A percentile compares a stretch with the other conserved stretches of the same genome.
Evolutionary conservation across 30 jellyfish, hydroid and myxozoan species (phyloP).

Genomic region (Aurelia aurita complex sp. Pacific): DNA sequence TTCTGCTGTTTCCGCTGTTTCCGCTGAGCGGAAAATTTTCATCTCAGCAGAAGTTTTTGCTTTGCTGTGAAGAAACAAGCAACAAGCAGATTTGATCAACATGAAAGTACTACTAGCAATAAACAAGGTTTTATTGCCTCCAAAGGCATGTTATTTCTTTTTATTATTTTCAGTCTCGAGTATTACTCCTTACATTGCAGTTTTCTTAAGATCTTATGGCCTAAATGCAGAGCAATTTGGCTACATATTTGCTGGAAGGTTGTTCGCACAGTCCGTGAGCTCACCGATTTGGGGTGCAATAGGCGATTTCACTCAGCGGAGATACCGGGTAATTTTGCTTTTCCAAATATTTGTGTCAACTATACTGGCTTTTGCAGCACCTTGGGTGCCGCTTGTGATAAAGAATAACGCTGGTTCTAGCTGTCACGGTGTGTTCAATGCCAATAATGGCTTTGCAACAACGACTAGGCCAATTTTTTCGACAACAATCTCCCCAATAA

Average conservation of each 20-base stretch:
- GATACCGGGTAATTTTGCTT: constrained; percentile 3
- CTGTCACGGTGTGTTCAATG: no score
- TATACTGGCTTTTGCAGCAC: constrained; percentile 33
- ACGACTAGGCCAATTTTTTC: no score
- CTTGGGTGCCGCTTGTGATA: constrained; percentile 51
- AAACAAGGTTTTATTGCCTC: constrained; percentile 28
- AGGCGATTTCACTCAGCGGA: constrained; percentile 42
- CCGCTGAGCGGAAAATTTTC: no score
- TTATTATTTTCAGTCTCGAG: constrained; percentile 31
- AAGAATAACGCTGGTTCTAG: no score
- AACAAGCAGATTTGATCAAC: neutral
- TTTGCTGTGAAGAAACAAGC: neutral
- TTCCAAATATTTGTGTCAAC: constrained; percentile 16
- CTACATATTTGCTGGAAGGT: constrained; percentile 50
- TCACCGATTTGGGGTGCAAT: constrained; percentile 63
- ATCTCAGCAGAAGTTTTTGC: no score
- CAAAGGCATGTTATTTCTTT: constrained; percentile 52
- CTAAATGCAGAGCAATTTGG: constrained; percentile 67
- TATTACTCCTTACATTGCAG: constrained; percentile 37
- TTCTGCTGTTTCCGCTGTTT: no score
- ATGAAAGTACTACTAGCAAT: neutral
- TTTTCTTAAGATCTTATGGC: constrained; percentile 54
- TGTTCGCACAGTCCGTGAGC: constrained; percentile 39
- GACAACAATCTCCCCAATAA: no score
- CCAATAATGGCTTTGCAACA: no score